Base-by-base conservation (phyloP, 2,113 vertebrate genomes). In the Lanius collurio region DNA sequence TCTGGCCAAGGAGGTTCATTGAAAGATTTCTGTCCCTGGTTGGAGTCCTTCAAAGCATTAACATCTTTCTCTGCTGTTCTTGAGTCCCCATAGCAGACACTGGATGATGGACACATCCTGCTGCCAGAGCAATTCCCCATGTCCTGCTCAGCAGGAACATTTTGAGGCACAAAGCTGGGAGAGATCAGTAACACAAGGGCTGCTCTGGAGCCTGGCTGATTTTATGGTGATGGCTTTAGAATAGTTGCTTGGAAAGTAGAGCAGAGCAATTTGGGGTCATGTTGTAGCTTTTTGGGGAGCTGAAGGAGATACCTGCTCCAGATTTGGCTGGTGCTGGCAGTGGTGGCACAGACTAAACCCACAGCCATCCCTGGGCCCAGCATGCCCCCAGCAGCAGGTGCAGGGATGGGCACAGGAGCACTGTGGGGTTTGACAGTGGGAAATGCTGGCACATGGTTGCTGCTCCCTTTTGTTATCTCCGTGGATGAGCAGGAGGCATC, bases 111-210 rank as follows among this genome's bases (percentile, higher is more conserved):
- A 80, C 12, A 2, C 35, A 68, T 96, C 94, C 96, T 81, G 91
- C 88, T 90, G 77, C 84, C 74, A 22, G 90, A 94, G 94, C 76
- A 93, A 89, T 94, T 94, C 94, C 90, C 92, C 31, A 8, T 79
- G 86, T 92, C 94, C 95, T 88, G 90, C 83, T 57, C 90, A 22
- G 83, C 95, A 88, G 90, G 78, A 90, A 76, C 57, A 41, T 76
- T 79, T 76, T 37, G 70, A 94, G 63, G 79, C 82, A 62, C 7
- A 4, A n/a, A 64, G 78, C 67, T 71, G 67, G 57, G 70, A 59
- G 82, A 56, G 62, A 57, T 67, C 50, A 28, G 3, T 13, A 64
- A 18, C 4, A 5, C 35, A 5, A 6, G 28, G 30, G 71, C 79
- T 93, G 59, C 59, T 68, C 75, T 27, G 63, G 28, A 77, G 75